Base-by-base conservation (phyloP, 2,797 vertebrate species). In the Ammospiza maritima region DNA sequence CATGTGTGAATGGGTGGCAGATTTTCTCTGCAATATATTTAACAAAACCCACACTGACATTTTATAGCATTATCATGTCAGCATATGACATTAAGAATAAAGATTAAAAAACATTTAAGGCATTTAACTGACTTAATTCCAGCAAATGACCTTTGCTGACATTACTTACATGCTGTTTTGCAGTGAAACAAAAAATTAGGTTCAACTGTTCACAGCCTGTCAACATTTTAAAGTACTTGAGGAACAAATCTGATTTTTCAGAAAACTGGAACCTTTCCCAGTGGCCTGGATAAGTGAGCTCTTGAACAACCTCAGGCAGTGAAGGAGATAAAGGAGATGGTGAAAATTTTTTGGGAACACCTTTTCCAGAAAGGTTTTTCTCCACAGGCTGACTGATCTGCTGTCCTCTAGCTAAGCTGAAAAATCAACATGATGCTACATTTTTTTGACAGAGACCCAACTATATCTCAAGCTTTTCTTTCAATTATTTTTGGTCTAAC, bases 101-200 rank as follows among this genome's bases (percentile, higher is more conserved):
- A 78, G 69, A 75, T 70, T 78, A 45, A 86, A 94, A 85, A 93
- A 73, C 15, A 58, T 90, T 75, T 90, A 66, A 90, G 76, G 10
- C 29, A 40, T 88, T 93, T 86, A 84, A 70, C 44, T 56, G 70
- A 91, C 45, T 91, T 92, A 65, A 89, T 94, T 94, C 22, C 50
- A 74, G 23, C 45, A 85, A 76, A 42, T 76, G 48, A 76, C 60
- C 16, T 90, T 93, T 83, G 61, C 58, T 82, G 71, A 77, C 71
- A 67, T 73, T 84, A 93, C 20, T 88, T 81, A 84, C 88, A 93
- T 66, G 56, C 10, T 83, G 30, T 81, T 85, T 86, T 61, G 18
- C 29, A 81, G 69, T 65, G 25, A 50, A 88, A 93, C 60, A 82
- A 66, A 88, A 88, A 45, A 12, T 14, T 57, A 48, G 4, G 29